Evolutionary conservation across 2,113 vertebrate genomes (phyloP), one percentile per base, ranked within the genome.

Genomic region (Anguilla rostrata): DNA sequence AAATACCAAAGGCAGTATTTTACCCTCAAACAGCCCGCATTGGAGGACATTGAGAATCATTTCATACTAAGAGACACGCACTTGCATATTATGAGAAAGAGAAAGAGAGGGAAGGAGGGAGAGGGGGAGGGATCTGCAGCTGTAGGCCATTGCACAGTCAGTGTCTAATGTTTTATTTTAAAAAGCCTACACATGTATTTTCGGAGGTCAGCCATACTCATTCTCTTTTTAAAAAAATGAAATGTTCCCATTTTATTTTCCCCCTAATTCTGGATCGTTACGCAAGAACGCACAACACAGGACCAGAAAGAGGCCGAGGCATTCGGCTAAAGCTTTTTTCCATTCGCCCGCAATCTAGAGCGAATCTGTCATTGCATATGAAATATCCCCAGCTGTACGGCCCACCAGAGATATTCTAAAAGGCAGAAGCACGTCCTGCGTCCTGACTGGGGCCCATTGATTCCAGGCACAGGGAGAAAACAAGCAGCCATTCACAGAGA

Each of bases 131-230:
- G 39, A 84, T 53, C 0, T 53, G 22, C 49, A 26, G 43, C 57
- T 78, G 16, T 20, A 80, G 53, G 5, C n/a, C 84, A 46, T 20
- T 46, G 18, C 22, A 15, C 39, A 75, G 20, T 29, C 22, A 75
- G 60, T n/a, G 22, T 15, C 81, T 83, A 2, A 83, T 83, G 49
- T 60, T 60, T 84, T 83, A 87, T 78, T 79, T 71, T 29, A 84
- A 78, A n/a, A 20, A 40, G 63, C 29, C 29, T 8, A n/a, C 15
- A 79, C 43, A 7, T 22, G 1, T 14, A 60, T 60, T 83, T 60
- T 18, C 39, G n/a, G 56, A 26, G 20, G n/a, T 85, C 34, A 26
- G 22, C 81, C 46, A n/a, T 40, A 11, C 29, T 78, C 39, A 29
- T 80, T 81, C 75, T 53, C 49, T 53, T 53, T 9, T 53, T 12